These are phyloP conservation scores for Panopea generosa DNA, from an alignment of 2,888 invertebrate genomes.

Conservation along the genomic window DNA sequence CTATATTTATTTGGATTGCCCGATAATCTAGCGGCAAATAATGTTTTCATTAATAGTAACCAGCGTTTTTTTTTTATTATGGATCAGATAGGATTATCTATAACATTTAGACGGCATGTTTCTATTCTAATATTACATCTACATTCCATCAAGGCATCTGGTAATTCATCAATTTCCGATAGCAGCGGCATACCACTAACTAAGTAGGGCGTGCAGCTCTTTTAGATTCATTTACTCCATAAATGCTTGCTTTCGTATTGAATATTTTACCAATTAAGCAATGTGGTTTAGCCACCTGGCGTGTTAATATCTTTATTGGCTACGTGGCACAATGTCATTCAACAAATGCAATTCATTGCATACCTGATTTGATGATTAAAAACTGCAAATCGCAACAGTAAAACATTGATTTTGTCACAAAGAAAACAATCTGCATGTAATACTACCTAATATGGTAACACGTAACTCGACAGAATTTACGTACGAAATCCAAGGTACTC, in stretches of 20 bases:
- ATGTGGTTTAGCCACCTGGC: constrained; percentile 1
- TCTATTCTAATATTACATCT: constrained; percentile 1
- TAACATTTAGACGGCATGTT: constrained; percentile 1
- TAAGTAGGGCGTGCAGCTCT: constrained; percentile 2
- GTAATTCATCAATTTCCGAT: constrained; percentile 2
- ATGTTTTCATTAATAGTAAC: constrained; percentile 1
- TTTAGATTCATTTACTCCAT: constrained; percentile 3
- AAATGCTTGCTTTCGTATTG: constrained; percentile 2
- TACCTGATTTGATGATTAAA: constrained; percentile 3
- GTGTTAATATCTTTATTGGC: constrained; percentile 2
- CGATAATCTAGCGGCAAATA: not conserved
- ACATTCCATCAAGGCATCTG: constrained; percentile 3
- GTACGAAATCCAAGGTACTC: constrained; percentile 3
- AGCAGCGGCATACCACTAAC: constrained; percentile 1
- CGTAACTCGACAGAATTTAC: constrained; percentile 1
- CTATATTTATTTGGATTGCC: constrained; percentile 3
- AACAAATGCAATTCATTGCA: constrained; percentile 1
- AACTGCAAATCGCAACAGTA: no score
- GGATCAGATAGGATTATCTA: not conserved
- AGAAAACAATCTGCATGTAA: no score
- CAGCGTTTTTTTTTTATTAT: constrained; percentile 3
- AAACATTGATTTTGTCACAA: no score
- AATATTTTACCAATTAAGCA: not conserved
- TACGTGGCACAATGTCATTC: not conserved
- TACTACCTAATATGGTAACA: constrained; percentile 3